Evolutionary conservation across 2,888 invertebrate genomes (phyloP).

Genomic region (Microctonus aethiopoides): DNA sequence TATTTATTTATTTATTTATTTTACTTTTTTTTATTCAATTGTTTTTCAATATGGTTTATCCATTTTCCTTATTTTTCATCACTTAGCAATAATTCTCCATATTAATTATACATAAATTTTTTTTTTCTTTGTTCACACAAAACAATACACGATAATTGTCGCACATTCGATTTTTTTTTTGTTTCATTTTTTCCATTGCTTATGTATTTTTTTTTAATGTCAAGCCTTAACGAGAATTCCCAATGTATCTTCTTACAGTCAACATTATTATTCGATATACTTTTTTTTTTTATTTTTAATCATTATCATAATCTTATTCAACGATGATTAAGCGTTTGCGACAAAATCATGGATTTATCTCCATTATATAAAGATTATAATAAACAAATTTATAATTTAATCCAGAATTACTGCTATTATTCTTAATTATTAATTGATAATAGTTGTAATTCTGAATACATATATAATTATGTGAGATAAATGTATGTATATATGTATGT

Average conservation of each 20-base stretch:
- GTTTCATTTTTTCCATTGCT: too few species aligned
- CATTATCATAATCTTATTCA: slow-evolving; percentile 9
- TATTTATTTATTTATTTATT: neutral
- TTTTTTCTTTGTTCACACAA: neutral
- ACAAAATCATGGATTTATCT: neutral
- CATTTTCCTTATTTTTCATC: neutral
- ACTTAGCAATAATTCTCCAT: slow-evolving; percentile 6
- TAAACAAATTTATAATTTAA: neutral
- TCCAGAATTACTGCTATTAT: neutral
- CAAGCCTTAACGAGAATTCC: slow-evolving; percentile 1
- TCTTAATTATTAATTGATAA: neutral
- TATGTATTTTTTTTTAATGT: neutral
- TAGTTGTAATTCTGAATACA: neutral
- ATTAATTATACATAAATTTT: neutral
- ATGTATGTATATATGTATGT: too few species aligned
- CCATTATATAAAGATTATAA: neutral
- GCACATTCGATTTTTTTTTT: neutral
- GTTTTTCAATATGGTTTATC: too few species aligned
- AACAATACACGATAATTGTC: neutral
- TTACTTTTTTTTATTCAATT: neutral
- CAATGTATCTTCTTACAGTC: slow-evolving; percentile 6
- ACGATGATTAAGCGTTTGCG: slow-evolving; percentile 35
- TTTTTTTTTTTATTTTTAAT: neutral
- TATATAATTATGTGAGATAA: too few species aligned
- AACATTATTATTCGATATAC: slow-evolving; percentile 15